Percentiles rank a stretch among this genome's conserved stretches.
These are phyloP conservation scores for Acridotheres tristis DNA, from an alignment of 2,797 vertebrate genomes.

Conservation along the genomic window DNA sequence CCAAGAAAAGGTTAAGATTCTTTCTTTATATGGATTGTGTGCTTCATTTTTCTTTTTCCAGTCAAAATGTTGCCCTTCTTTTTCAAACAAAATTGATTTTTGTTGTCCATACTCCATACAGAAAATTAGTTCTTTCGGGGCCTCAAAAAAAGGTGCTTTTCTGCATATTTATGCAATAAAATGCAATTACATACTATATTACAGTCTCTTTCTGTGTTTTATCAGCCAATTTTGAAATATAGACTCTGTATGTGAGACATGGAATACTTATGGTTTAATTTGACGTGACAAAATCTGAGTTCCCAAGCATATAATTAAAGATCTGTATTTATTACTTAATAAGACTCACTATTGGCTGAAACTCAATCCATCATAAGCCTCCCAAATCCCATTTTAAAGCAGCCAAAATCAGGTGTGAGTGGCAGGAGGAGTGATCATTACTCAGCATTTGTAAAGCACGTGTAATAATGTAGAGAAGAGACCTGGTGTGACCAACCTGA, in stretches of 20 bases:
- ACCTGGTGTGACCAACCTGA: constrained; percentile 82
- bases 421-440: not conserved
- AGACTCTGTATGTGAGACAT: not conserved
- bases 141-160: not conserved
- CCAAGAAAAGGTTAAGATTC: not conserved
- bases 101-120: not conserved
- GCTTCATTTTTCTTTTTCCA: not conserved
- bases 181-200: not conserved
- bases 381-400: not conserved
- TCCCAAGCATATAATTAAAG: not conserved
- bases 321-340: not conserved
- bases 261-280: not conserved
- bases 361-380: not conserved
- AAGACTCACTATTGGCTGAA: not conserved
- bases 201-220: not conserved
- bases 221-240: not conserved
- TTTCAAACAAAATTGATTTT: not conserved
- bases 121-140: not conserved
- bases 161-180: not conserved
- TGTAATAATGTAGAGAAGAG: not conserved
- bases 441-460: not conserved
- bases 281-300: not conserved
- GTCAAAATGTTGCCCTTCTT: not conserved
- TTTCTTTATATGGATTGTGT: not conserved
- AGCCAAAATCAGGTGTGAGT: not conserved